Evolutionary conservation across 37 sponge, comb jelly and placozoan species (phyloP), one percentile per base, ranked within the genome.

Genomic region (Agelas oroides): DNA sequence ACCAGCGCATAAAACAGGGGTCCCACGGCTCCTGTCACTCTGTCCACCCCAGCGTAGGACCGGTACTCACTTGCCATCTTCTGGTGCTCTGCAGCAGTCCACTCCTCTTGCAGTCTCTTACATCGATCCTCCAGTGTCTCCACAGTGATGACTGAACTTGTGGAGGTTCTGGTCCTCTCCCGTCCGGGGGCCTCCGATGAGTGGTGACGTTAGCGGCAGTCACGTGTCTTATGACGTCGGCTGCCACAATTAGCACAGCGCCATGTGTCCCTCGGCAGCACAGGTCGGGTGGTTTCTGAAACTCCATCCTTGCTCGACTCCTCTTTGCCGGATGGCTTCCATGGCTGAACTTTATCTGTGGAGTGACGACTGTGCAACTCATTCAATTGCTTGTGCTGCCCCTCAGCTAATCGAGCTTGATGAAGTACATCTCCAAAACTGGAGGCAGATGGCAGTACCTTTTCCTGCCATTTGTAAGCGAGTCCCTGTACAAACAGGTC

Each of bases 401-500:
- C 57, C 23, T 76, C 77, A 23, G 77, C 77, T 13, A 37, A 25
- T 56, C 58, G 24, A 18, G 77, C 77, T 19, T 57, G 60, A 25
- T 76, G 59, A 20, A 76, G 60, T 30, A 59, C 77, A 56, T 76
- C 60, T 8, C 13, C 58, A 55, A 53, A 76, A 20, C 59, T 27
- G 59, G 11, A n/a, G 31, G 77, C 77, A 53, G 77, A 76, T 13
- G 60, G 77, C 54, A 76, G 34, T 24, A 76, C 77, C 60, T 76
- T 76, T 23, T 56, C 58, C 77, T 76, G 77, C 77, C 77, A 76
- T 56, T 76, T 76, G 24, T 31, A 76, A 76, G 24, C 16, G 54
- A 13, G 54, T 76, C 77, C 18, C 77, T 17, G 30, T 76, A 55
- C 30, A 76, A 59, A 11, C 52, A 12, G n/a, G n/a, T n/a, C n/a